Percentiles rank a stretch among this genome's conserved stretches.
Conservation (phyloP, 2,888 invertebrate species). For the Halictus ligatus region DNA sequence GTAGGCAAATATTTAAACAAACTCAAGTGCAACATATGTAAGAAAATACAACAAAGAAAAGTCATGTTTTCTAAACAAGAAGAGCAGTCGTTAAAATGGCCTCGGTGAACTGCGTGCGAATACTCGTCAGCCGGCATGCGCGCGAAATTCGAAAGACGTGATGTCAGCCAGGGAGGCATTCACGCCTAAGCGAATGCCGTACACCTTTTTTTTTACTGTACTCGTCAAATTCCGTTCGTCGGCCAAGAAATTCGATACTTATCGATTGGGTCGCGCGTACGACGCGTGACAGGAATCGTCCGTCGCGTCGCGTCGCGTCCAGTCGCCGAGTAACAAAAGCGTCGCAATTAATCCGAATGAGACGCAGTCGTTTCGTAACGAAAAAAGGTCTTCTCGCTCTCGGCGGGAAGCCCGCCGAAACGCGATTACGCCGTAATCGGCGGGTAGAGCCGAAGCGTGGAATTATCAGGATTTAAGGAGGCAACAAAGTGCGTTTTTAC, state of each 20-base stretch:
- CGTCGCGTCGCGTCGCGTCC: background rate
- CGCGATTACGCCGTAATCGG: constrained; percentile 74
- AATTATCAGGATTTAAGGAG: constrained; percentile 76
- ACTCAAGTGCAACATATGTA: too few species aligned
- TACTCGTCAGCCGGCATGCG: background rate
- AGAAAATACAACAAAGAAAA: background rate
- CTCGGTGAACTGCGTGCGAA: background rate
- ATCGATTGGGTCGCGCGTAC: constrained; percentile 30
- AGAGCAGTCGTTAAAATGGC: background rate
- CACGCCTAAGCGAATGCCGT: background rate
- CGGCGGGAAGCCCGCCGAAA: constrained; percentile 72
- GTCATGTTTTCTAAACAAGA: background rate
- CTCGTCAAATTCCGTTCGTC: background rate
- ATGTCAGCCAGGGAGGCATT: background rate
- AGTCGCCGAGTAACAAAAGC: constrained; percentile 61
- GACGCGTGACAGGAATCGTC: constrained; percentile 43
- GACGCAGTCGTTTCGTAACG: constrained; percentile 60
- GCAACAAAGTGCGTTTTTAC: constrained; percentile 76
- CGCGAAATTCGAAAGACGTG: background rate
- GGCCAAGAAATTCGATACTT: constrained; percentile 30
- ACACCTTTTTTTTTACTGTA: background rate
- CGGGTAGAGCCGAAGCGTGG: constrained; percentile 73
- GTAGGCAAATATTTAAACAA: too few species aligned
- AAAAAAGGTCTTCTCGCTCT: constrained; percentile 67
- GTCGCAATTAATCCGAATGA: constrained; percentile 65